A percentile compares a stretch with the other conserved stretches of the same genome.
Conservation (phyloP, 2,113 vertebrate species). For the Sinocyclocheilus anophthalmus region DNA sequence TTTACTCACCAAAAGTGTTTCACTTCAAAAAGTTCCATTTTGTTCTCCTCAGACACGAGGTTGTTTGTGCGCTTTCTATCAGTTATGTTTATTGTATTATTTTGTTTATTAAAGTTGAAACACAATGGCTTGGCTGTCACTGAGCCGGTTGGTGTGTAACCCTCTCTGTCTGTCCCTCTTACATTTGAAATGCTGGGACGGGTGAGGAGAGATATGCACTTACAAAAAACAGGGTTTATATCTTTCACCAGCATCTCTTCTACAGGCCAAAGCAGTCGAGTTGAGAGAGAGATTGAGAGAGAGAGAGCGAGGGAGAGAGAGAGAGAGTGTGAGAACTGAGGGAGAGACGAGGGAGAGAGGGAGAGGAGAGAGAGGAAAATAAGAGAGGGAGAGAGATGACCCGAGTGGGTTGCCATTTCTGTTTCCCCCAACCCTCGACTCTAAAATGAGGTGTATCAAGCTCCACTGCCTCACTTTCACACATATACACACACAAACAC, state of each 20-base stretch:
- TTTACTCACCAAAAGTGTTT: constrained; percentile 71
- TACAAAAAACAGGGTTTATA: constrained; percentile 49
- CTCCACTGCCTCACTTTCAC: constrained; percentile 48
- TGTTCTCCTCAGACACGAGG: constrained; percentile 71
- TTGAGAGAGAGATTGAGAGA: background rate
- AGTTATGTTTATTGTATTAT: constrained; percentile 58
- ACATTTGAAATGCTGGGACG: constrained; percentile 52
- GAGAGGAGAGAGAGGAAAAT: constrained; percentile 37
- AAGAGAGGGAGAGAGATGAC: constrained; percentile 48
- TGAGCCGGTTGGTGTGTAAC: constrained; percentile 69
- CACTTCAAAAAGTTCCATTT: constrained; percentile 77
- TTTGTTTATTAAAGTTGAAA: constrained; percentile 70
- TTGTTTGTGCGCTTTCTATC: constrained; percentile 61
- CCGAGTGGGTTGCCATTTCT: constrained; percentile 53
- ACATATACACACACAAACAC: constrained; percentile 42
- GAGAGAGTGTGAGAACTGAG: too few species aligned
- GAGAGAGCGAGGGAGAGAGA: constrained; percentile 27
- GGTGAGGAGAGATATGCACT: constrained; percentile 43
- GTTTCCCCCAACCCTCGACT: constrained; percentile 57
- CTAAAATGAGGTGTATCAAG: constrained; percentile 53
- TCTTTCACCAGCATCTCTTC: constrained; percentile 53
- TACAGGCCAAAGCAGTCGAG: constrained; percentile 17
- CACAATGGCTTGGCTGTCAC: constrained; percentile 77
- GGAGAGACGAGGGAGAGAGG: background rate
- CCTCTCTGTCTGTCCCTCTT: constrained; percentile 40